Conservation (phyloP, 2,888 invertebrate species). For the Meteorus cinctellus region DNA sequence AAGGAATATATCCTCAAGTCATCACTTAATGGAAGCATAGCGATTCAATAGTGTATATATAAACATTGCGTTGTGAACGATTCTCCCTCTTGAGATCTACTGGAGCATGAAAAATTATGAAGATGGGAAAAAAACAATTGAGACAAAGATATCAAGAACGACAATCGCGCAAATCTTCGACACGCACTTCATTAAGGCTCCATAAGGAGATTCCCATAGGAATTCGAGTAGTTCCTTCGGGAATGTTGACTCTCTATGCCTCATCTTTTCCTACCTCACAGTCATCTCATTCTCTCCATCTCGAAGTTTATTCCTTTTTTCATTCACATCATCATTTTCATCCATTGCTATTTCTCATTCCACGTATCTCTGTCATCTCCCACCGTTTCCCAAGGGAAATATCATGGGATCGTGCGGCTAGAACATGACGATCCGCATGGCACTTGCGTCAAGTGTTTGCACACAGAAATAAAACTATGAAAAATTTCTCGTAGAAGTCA, state of each 20-base stretch:
- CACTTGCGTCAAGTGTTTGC: conserved; percentile 61
- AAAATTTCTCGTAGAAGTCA: conserved; percentile 65
- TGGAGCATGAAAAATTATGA: conserved; percentile 5
- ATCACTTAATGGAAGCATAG: not conserved
- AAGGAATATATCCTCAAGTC: conserved; percentile 17
- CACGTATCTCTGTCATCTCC: conserved; percentile 27
- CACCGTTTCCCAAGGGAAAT: conserved; percentile 66
- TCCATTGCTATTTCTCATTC: conserved; percentile 35
- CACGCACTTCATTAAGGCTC: conserved; percentile 46
- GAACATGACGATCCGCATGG: conserved; percentile 59
- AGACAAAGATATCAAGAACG: conserved; percentile 8
- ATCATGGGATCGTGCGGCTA: conserved; percentile 64
- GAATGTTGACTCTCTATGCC: conserved; percentile 51
- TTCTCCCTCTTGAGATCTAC: not conserved
- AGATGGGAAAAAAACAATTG: conserved; percentile 11
- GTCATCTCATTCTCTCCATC: conserved; percentile 13
- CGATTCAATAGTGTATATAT: not conserved
- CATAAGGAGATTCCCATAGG: conserved; percentile 46
- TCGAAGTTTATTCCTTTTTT: conserved; percentile 21
- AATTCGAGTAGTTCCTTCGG: conserved; percentile 42
- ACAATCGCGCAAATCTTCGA: conserved; percentile 38
- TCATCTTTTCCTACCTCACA: conserved; percentile 46
- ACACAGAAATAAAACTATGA: conserved; percentile 26
- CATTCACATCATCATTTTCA: conserved; percentile 51
- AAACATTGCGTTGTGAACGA: not conserved